phyloP scores from a whole-genome alignment of 2,113 vertebrate genomes.

The Crotalus viridis region DNA sequence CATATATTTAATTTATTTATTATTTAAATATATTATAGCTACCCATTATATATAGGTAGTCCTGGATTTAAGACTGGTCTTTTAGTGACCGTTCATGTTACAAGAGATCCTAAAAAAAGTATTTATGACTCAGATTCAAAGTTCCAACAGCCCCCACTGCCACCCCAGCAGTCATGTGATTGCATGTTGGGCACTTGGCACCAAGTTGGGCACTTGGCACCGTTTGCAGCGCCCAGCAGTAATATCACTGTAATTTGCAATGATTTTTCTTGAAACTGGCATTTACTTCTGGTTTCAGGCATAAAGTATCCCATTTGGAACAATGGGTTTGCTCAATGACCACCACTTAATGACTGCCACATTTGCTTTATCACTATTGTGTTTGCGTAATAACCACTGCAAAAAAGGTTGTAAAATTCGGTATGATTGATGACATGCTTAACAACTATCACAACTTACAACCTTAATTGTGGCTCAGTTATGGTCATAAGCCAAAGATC shows the following conservation, averaged over 20 bases:
- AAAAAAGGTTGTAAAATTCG: not conserved
- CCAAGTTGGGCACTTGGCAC: not conserved
- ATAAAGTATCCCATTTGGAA: not conserved
- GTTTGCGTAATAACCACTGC: not conserved
- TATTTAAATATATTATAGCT: not conserved
- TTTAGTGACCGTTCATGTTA: not conserved
- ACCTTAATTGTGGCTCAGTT: not conserved
- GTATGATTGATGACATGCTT: not conserved
- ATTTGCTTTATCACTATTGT: not conserved
- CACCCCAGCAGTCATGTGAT: not conserved
- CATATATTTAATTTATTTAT: not conserved
- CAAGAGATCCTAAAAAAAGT: not conserved
- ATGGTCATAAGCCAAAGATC: not conserved
- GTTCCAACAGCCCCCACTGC: not conserved
- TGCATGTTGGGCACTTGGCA: not conserved
- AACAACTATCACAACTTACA: not conserved
- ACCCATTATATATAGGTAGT: not conserved
- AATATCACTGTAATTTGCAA: not conserved
- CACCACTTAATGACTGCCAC: not conserved
- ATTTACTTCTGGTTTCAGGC: not conserved
- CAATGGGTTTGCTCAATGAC: not conserved
- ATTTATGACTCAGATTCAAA: not conserved
- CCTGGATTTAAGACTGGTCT: not conserved
- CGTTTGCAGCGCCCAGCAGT: not conserved
- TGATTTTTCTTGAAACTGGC: not conserved